phyloP scores from a whole-genome alignment of 1,140 invertebrate genomes.

The Drosophila nigromelanica region DNA sequence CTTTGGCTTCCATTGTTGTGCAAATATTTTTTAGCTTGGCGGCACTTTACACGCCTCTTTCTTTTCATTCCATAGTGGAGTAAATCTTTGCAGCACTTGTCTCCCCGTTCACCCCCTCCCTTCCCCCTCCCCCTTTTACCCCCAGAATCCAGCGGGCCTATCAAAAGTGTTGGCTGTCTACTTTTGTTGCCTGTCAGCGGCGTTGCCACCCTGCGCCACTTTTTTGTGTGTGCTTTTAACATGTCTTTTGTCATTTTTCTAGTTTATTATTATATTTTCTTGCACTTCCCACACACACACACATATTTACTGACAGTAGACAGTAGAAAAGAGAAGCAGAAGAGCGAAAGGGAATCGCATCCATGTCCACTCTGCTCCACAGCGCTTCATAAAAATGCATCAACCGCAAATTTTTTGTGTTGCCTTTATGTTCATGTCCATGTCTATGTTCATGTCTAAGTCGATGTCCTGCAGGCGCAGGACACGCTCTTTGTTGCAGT shows the following conservation, averaged over 20 bases:
- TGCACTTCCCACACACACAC: slow-evolving; percentile 32
- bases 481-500: slow-evolving; percentile 46
- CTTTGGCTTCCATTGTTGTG: slow-evolving; percentile 60
- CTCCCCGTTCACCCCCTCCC: neutral
- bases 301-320: neutral
- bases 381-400: slow-evolving; percentile 63
- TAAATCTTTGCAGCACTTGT: slow-evolving; percentile 39
- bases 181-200: slow-evolving; percentile 50
- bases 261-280: slow-evolving; percentile 68
- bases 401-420: slow-evolving; percentile 59
- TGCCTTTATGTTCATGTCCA: slow-evolving; percentile 39
- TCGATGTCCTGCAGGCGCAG: slow-evolving; percentile 51
- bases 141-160: slow-evolving; percentile 26
- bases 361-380: slow-evolving; percentile 48
- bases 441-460: slow-evolving; percentile 12
- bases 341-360: slow-evolving; percentile 9
- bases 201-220: slow-evolving; percentile 28
- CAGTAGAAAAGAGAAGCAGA: neutral
- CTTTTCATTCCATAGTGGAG: slow-evolving; percentile 38
- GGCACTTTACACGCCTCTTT: slow-evolving; percentile 62
- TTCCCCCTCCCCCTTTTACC: neutral
- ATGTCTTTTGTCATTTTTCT: slow-evolving; percentile 70
- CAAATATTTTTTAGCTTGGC: slow-evolving; percentile 66
- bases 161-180: slow-evolving; percentile 45
- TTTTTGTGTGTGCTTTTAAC: slow-evolving; percentile 55